Evolutionary conservation across 2,113 vertebrate species (phyloP).

Genomic region (Bos javanicus): DNA sequence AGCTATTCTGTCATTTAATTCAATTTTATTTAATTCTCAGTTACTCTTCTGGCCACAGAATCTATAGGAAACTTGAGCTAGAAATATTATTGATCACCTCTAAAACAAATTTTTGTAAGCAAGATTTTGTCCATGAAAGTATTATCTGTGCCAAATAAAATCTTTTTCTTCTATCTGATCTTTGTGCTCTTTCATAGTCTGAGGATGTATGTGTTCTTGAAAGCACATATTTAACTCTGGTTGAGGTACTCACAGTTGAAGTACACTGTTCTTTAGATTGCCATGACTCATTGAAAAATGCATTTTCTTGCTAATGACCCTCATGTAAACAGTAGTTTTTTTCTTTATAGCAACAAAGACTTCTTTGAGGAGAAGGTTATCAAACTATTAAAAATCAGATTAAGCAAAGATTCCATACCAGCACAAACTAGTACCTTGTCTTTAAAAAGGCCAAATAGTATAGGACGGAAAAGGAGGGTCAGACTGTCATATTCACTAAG

Average conservation of each 20-base stretch:
- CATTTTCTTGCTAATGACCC: background rate
- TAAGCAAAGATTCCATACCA: background rate
- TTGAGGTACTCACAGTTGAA: background rate
- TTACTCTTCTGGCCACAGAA: background rate
- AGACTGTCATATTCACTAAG: background rate
- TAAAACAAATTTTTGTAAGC: background rate
- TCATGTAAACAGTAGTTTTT: background rate
- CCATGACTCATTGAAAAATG: background rate
- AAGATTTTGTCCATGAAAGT: background rate
- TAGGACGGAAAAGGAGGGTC: background rate
- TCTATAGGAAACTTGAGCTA: background rate
- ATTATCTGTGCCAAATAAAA: background rate
- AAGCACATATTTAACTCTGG: background rate
- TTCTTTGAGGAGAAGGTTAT: background rate
- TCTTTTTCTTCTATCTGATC: background rate
- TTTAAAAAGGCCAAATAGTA: background rate
- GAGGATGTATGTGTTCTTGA: background rate
- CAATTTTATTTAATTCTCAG: background rate
- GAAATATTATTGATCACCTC: background rate
- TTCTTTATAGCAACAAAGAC: background rate
- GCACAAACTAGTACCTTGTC: background rate
- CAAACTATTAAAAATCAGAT: background rate
- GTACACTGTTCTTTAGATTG: background rate
- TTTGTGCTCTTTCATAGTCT: background rate
- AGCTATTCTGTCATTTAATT: background rate